phyloP scores from a whole-genome alignment of 1,140 invertebrate species.

The Zaprionus ornatus region DNA sequence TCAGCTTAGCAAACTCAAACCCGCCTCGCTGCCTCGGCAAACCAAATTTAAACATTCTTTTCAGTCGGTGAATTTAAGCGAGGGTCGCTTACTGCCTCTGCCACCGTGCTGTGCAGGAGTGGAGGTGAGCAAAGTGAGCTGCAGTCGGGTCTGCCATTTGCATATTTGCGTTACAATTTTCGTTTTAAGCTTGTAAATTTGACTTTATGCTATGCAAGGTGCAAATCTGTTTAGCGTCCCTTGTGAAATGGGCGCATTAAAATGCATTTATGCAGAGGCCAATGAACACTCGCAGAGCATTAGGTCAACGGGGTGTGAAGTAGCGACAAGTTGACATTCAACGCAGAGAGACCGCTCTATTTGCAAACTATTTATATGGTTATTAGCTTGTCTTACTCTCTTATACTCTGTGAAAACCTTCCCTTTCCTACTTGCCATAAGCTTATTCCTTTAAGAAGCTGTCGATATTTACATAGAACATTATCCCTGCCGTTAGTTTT shows the following conservation, averaged over 20 bases:
- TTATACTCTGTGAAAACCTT: not conserved
- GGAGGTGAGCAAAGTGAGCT: not conserved
- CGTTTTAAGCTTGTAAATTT: slow-evolving; percentile 72
- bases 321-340: slow-evolving; percentile 32
- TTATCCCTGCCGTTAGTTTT: slow-evolving; percentile 14
- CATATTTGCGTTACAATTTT: slow-evolving; percentile 77
- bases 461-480: slow-evolving; percentile 4
- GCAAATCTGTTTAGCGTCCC: slow-evolving; percentile 75
- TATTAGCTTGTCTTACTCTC: not conserved
- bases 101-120: too few relatives aligned
- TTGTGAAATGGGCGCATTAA: slow-evolving; percentile 51
- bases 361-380: not conserved
- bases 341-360: not conserved
- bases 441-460: not conserved
- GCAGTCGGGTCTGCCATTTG: slow-evolving; percentile 52
- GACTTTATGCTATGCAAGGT: slow-evolving; percentile 68
- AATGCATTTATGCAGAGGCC: slow-evolving; percentile 75
- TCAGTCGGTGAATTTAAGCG: slow-evolving; percentile 7
- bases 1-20: slow-evolving; percentile 24
- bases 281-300: slow-evolving; percentile 60
- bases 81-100: slow-evolving; percentile 13
- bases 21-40: not conserved
- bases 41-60: slow-evolving; percentile 22
- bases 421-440: not conserved
- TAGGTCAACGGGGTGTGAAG: slow-evolving; percentile 57